Percentiles rank a stretch among this genome's conserved stretches.
Conservation (phyloP, 1,140 invertebrate genomes). For the Aphidius ervi region DNA sequence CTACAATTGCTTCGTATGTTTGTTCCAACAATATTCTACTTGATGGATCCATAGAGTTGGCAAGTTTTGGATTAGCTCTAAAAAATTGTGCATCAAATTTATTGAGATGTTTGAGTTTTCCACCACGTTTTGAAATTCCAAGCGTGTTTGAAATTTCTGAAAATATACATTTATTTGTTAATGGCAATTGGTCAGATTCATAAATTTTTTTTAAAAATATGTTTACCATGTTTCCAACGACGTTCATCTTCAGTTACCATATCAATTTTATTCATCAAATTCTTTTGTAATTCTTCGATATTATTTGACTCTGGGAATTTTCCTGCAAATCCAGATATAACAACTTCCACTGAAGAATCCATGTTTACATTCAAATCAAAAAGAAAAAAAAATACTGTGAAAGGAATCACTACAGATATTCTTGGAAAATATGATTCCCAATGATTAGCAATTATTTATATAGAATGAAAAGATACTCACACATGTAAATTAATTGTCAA, state of each 20-base stretch:
- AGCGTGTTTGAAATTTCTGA: constrained; percentile 63
- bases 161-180: too few species aligned
- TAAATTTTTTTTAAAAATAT: too few species aligned
- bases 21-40: constrained; percentile 79
- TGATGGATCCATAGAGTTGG: constrained; percentile 85
- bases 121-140: constrained; percentile 58
- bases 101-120: constrained; percentile 72
- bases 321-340: constrained; percentile 78
- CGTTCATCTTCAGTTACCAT: constrained; percentile 73
- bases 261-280: constrained; percentile 72
- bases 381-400: too few species aligned
- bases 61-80: constrained; percentile 76
- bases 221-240: constrained; percentile 65
- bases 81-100: constrained; percentile 85
- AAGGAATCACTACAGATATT: too few species aligned
- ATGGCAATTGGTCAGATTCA: too few species aligned
- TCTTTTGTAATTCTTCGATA: constrained; percentile 73
- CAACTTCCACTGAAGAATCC: constrained; percentile 69
- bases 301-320: constrained; percentile 82
- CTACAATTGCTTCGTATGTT: constrained; percentile 80
- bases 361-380: too few species aligned
- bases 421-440: too few species aligned
- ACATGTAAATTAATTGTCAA: too few species aligned
- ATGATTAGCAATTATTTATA: too few species aligned
- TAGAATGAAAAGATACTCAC: too few species aligned